These are phyloP conservation scores for Bubo blakistoni DNA, from an alignment of 2,113 vertebrate species.

Conservation along the genomic window DNA sequence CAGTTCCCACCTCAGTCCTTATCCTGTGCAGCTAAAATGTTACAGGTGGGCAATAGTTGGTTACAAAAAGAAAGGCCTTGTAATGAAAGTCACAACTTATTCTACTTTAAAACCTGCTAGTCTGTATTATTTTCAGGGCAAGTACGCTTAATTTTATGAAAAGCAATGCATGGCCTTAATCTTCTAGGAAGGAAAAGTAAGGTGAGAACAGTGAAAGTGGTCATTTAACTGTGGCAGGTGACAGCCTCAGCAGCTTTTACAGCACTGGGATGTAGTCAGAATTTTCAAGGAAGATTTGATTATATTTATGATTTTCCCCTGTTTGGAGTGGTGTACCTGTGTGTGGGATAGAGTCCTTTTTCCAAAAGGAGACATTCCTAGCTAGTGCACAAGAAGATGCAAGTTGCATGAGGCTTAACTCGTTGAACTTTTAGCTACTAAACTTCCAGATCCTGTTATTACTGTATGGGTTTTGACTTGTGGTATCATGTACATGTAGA, in stretches of 20 bases:
- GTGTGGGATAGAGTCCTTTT: background rate
- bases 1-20: background rate
- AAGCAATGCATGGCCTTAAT: background rate
- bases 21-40: background rate
- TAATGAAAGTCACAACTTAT: background rate
- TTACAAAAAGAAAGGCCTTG: background rate
- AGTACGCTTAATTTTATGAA: background rate
- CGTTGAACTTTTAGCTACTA: background rate
- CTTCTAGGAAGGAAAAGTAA: background rate
- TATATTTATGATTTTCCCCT: background rate
- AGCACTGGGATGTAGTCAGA: background rate
- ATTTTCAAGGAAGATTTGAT: background rate
- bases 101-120: background rate
- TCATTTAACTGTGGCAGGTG: background rate
- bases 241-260: background rate
- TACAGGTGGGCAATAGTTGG: background rate
- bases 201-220: background rate
- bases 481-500: background rate
- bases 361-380: background rate
- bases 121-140: background rate
- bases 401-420: background rate
- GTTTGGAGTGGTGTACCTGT: background rate
- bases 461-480: background rate
- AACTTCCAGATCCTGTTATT: background rate
- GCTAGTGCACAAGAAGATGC: background rate